Base-by-base conservation (phyloP, 2,888 invertebrate genomes). In the Acanthacorydalis orientalis region DNA sequence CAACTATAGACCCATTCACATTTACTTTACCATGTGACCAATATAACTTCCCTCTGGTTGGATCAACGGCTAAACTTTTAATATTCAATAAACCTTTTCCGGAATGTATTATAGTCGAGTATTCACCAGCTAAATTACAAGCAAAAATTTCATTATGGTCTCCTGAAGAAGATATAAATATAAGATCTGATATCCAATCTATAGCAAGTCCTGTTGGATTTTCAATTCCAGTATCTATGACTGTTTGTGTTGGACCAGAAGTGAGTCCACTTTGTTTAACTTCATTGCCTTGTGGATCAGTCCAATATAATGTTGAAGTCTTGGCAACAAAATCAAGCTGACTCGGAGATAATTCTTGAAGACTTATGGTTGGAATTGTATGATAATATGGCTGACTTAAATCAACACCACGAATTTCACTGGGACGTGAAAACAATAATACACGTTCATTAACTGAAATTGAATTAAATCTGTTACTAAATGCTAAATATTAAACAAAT, bases 361-460 rank as follows among this genome's bases (percentile, higher is more conserved):
- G 68, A 49, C 83, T 78, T 53, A 90, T 80, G 15, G 89, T 82
- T 9, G 91, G 88, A 55, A 89, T 84, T 39, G 84, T 80, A 60
- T 82, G 83, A 63, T 78, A 80, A 60, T 77, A 75, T 3, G 85
- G 83, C 62, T 78, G 77, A 50, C 75, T 73, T 53, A 86, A 65
- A 65, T 89, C 87, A 50, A 91, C 82, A 41, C 89, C 91, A 45
- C 87, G 76, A 54, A 92, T 83, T 68, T 85, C 85, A 55, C 78
- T 80, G 37, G 73, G 69, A 58, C 80, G 72, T 2, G 83, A 81
- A 58, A 89, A 80, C 53, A 91, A 68, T 52, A 91, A 65, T 48
- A 90, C 83, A 57, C 77, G 75, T 63, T 87, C 85, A 64, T 88
- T 85, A 49, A 77, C 83, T 74, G 68, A 55, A 62, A 67, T 60